Percentiles rank a stretch among this genome's conserved stretches.
These are phyloP conservation scores for Crioceris asparagi DNA, from an alignment of 2,888 invertebrate genomes.

Conservation along the genomic window DNA sequence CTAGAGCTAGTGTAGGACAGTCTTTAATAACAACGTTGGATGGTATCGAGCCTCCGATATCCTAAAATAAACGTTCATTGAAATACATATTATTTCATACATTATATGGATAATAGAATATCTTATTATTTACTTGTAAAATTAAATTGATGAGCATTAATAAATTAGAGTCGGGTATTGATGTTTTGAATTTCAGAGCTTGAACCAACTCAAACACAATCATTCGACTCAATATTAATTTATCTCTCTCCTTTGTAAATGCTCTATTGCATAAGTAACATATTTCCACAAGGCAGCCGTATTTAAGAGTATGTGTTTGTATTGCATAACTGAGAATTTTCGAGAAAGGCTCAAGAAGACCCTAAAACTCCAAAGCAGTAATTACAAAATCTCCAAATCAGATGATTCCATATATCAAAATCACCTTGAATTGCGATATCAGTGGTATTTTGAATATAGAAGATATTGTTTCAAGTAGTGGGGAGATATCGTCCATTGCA, in stretches of 20 bases:
- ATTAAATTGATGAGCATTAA: conserved; percentile 81
- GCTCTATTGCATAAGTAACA: conserved; percentile 84
- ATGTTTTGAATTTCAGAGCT: conserved; percentile 89
- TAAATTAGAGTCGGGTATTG: conserved; percentile 89
- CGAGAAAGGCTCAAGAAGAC: conserved; percentile 87
- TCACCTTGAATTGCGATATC: conserved; percentile 68
- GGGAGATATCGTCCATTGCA: conserved; percentile 57
- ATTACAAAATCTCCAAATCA: no score
- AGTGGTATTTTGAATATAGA: conserved; percentile 76
- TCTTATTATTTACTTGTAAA: conserved; percentile 50
- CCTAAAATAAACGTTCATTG: conserved; percentile 35
- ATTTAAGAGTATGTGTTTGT: conserved; percentile 74
- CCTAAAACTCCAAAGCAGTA: conserved; percentile 49
- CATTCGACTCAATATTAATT: conserved; percentile 80
- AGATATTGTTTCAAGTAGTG: conserved; percentile 65
- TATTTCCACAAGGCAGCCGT: conserved; percentile 71
- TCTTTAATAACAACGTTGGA: conserved; percentile 60
- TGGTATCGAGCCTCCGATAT: conserved; percentile 80
- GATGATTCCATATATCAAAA: neutral
- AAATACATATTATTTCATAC: neutral
- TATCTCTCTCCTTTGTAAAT: conserved; percentile 74
- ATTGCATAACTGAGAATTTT: conserved; percentile 90
- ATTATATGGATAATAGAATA: conserved; percentile 5
- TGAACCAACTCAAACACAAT: conserved; percentile 91
- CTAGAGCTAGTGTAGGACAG: conserved; percentile 35